phyloP scores from a whole-genome alignment of 2,113 vertebrate species.

The Argyrosomus japonicus region DNA sequence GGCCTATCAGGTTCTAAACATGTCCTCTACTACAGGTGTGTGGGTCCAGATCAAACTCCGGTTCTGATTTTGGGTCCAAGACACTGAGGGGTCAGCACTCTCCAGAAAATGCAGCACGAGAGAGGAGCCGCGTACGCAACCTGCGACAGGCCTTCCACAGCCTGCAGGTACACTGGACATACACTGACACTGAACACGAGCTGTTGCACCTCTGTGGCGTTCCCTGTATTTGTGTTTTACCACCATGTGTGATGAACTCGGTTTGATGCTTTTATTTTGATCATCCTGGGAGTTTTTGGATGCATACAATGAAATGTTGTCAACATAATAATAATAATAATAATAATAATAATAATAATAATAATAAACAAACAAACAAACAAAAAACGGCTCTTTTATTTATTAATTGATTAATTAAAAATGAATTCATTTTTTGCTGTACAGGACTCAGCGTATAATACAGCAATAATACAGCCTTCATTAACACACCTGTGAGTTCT shows the following conservation, averaged over 20 bases:
- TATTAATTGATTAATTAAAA: no score
- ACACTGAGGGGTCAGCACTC: constrained; percentile 70
- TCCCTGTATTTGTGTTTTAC: not conserved
- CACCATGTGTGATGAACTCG: not conserved
- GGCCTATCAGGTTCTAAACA: not conserved
- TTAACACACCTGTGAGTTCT: no score
- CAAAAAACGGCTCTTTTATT: no score
- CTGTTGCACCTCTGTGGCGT: not conserved
- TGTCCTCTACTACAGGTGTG: constrained; percentile 54
- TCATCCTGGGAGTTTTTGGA: not conserved
- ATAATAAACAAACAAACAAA: no score
- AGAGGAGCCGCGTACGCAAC: constrained; percentile 86
- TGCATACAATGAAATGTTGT: not conserved
- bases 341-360: no score
- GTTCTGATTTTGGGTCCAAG: constrained; percentile 50
- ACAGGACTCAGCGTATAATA: no score
- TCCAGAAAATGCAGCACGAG: constrained; percentile 85
- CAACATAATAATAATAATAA: no score
- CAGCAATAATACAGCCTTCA: no score
- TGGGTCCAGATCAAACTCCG: constrained; percentile 44
- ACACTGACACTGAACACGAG: not conserved
- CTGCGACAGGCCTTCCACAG: constrained; percentile 89
- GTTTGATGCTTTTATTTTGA: not conserved
- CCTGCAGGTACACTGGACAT: constrained; percentile 80
- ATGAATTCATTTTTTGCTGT: no score